These are phyloP conservation scores for Digitonthophagus gazella DNA, from an alignment of 2,888 invertebrate species.

Conservation along the genomic window DNA sequence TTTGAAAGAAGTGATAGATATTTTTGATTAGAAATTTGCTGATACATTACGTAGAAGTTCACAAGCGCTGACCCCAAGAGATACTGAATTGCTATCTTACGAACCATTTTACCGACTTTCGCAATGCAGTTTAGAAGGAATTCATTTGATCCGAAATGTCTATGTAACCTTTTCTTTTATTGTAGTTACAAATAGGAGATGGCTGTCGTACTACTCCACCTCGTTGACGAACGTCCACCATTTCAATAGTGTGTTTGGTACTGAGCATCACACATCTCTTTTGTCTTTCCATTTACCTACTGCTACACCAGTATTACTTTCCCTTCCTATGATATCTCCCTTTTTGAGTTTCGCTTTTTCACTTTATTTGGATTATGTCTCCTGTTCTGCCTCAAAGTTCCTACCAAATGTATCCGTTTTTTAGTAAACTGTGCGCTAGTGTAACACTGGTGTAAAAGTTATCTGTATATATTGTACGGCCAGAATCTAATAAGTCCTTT, in stretches of 20 bases:
- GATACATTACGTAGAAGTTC: background rate
- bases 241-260: conserved; percentile 13
- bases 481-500: conserved; percentile 29
- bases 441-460: conserved; percentile 36
- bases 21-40: background rate
- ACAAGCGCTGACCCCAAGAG: conserved; percentile 4
- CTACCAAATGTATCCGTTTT: conserved; percentile 37
- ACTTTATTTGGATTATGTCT: conserved; percentile 24
- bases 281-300: conserved; percentile 18
- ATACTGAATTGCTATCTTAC: background rate
- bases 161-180: background rate
- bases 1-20: background rate
- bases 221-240: background rate
- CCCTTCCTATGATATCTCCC: conserved; percentile 6
- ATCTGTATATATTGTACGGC: conserved; percentile 33
- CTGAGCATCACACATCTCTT: conserved; percentile 10
- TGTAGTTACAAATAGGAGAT: background rate
- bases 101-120: background rate
- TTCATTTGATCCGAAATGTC: conserved; percentile 4
- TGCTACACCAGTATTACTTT: background rate
- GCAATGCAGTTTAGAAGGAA: background rate
- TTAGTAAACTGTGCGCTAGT: conserved; percentile 31
- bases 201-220: background rate
- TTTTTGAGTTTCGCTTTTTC: conserved; percentile 14
- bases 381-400: conserved; percentile 37